Evolutionary conservation across 2,797 vertebrate species (phyloP), one percentile per base, ranked within the genome.

Genomic region (Scarus forsteni): DNA sequence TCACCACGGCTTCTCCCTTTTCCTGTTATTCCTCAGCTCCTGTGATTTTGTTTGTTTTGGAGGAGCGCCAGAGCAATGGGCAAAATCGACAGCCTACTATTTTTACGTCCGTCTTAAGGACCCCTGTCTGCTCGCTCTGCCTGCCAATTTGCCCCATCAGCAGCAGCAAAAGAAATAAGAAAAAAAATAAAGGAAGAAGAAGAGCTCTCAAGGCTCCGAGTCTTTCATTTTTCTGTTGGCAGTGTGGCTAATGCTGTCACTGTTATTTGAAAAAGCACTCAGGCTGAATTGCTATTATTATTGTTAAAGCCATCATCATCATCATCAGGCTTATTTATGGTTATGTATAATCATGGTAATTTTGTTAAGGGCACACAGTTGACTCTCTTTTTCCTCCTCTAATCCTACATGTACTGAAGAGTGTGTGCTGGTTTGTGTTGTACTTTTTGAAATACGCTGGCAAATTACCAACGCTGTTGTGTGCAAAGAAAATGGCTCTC

Each of bases 1-100:
- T 92, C 85, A 83, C 90, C 81, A 16, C 60, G 70, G 84, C 89
- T 91, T 91, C 90, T 93, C 90, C 92, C 90, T 91, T 90, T 92
- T 93, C 92, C 92, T 93, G 92, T 93, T 93, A 92, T 92, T 93
- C 83, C 87, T 90, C 86, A 73, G 88, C 90, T 89, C 84, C 81
- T 88, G 86, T 85, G 87, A 83, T 91, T 86, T 83, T 89, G 80
- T 86, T 86, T 89, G 56, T 51, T 50, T 83, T 92, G 92, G 92
- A 87, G 64, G 58, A 1, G 36, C 0, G 86, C 92, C 92, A 93
- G 80, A 7, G 60, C 80, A 79, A 85, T 60, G 81, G 89, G 89
- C 85, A 89, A 88, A 62, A 85, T 85, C 84, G 68, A 75, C 78
- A 71, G 83, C 75, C 83, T 71, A 81, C 85, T 89, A 90, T 89